Evolutionary conservation across 2,797 vertebrate genomes (phyloP).

Genomic region (Microcaecilia unicolor): DNA sequence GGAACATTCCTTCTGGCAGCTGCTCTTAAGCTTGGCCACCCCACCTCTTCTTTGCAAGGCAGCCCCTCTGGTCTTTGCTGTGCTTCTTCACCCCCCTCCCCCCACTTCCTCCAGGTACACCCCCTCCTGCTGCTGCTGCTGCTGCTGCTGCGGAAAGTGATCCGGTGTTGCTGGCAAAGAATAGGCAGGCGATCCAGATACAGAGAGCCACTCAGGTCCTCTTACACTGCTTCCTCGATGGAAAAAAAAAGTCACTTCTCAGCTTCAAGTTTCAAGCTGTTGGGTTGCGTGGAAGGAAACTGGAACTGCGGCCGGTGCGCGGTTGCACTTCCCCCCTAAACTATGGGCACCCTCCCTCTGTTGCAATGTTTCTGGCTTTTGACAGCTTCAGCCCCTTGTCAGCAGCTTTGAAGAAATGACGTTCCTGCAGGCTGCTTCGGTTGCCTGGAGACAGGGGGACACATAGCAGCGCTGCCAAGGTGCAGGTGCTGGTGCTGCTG

Average conservation of each 20-base stretch:
- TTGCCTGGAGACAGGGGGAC: slow-evolving; percentile 50
- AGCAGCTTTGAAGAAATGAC: slow-evolving; percentile 51
- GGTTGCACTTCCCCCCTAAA: too few species aligned
- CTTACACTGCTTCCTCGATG: too few species aligned
- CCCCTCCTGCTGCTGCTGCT: neutral
- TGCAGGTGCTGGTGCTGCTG: neutral
- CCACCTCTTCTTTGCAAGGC: slow-evolving; percentile 7
- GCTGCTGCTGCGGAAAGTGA: too few species aligned
- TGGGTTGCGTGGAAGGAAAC: too few species aligned
- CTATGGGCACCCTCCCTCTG: too few species aligned
- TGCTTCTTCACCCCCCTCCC: too few species aligned
- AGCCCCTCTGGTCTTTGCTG: neutral
- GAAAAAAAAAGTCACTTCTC: too few species aligned
- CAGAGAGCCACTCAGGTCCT: too few species aligned
- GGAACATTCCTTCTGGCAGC: neutral
- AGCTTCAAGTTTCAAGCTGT: too few species aligned
- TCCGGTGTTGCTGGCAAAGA: too few species aligned
- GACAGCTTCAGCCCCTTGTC: slow-evolving; percentile 1
- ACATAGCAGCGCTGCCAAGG: slow-evolving; percentile 26
- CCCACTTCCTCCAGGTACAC: slow-evolving; percentile 12
- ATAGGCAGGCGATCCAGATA: slow-evolving; percentile 16
- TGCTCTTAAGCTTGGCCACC: neutral
- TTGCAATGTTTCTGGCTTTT: neutral
- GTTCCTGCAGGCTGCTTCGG: slow-evolving; percentile 20
- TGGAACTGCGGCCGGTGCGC: neutral